Base-by-base conservation (phyloP, 2,888 invertebrate species). In the Psococerastis gibbosa region DNA sequence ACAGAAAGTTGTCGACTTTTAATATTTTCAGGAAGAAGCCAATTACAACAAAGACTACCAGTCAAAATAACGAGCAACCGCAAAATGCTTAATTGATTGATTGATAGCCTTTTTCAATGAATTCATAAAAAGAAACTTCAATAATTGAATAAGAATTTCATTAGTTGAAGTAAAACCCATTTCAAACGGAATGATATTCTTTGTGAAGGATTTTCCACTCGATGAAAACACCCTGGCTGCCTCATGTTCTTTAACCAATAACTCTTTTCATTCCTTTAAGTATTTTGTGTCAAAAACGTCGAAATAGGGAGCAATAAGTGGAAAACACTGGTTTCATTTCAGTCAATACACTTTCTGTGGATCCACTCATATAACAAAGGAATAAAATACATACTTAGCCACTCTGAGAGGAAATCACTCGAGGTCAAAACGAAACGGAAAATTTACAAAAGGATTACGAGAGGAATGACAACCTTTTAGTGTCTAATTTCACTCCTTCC, bases 111-210 rank as follows among this genome's bases (percentile, higher is more conserved):
- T 27, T 27, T 27, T 6, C 8, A 27, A 11, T 27, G 27, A 11
- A 27, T 9, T 27, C 6, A 9, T 9, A 27, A 27, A 27, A 27
- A 6, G 27, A 27, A 27, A 27, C 27, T 27, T 27, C 11, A 9
- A 38, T 38, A 38, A 38, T 38, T 38, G 17, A 38, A 38, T 38
- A 38, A 38, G 38, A 38, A 38, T 20, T 22, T 38, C 38, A 38
- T 38, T 38, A 38, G 38, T 20, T 38, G 17, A 13, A 38, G 18
- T 38, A n/a, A 38, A 38, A 38, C 16, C 18, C 17, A 38, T 38
- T 38, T 38, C 38, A 22, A 17, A 38, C 22, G 38, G 20, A 38
- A 38, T 13, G 38, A 15, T 38, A 38, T 22, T 38, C 22, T n/a
- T n/a, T 38, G 38, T 18, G 20, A 20, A 38, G 20, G 5, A 38